phyloP scores from a whole-genome alignment of 2,888 invertebrate genomes.

The Watsonalla binaria region DNA sequence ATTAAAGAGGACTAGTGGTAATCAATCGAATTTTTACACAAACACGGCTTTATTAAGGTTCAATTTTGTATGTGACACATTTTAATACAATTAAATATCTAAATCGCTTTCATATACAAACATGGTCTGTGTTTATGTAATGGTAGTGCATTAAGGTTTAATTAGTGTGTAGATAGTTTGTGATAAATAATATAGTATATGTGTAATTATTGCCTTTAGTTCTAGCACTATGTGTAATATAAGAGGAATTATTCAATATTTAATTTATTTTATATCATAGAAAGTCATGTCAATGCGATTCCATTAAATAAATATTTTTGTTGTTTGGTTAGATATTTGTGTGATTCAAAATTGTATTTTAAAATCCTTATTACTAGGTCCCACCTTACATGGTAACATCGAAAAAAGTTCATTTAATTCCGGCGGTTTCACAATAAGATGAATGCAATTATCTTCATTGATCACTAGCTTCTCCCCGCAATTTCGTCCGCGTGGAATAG shows the following conservation, averaged over 20 bases:
- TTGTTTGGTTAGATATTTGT: constrained; percentile 30
- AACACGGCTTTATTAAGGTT: neutral
- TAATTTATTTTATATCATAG: constrained; percentile 33
- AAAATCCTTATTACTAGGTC: no score
- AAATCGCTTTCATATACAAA: constrained; percentile 7
- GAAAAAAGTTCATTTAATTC: no score
- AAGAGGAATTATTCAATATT: constrained; percentile 36
- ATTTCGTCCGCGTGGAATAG: neutral
- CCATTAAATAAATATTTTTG: constrained; percentile 57
- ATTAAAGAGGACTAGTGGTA: constrained; percentile 39
- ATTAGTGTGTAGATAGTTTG: constrained; percentile 33
- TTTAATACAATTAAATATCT: neutral
- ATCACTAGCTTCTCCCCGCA: no score
- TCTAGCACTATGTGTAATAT: constrained; percentile 51
- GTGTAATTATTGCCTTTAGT: constrained; percentile 56
- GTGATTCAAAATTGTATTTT: constrained; percentile 10
- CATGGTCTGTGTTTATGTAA: constrained; percentile 20
- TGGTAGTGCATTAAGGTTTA: constrained; percentile 25
- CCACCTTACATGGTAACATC: no score
- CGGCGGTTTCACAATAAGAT: no score
- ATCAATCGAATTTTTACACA: constrained; percentile 10
- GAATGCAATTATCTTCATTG: no score
- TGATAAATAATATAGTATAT: constrained; percentile 37
- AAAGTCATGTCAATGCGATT: constrained; percentile 47
- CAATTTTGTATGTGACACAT: neutral